A percentile compares a stretch with the other conserved stretches of the same genome.
phyloP scores from a whole-genome alignment of 2,113 vertebrate genomes.

The Dicrurus megarhynchus region DNA sequence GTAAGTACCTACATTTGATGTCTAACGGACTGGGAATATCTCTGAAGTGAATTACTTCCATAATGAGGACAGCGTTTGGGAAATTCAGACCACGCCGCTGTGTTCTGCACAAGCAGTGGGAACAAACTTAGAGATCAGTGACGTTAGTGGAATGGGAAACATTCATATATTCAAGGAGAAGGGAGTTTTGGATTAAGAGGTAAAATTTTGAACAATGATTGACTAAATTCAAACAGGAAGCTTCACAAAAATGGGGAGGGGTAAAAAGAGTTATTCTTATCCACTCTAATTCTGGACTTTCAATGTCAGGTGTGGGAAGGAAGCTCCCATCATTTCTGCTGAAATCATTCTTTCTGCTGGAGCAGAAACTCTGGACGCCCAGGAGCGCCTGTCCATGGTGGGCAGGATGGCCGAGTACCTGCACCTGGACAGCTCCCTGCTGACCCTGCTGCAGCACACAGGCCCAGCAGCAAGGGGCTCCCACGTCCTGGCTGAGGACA shows the following conservation, averaged over 20 bases:
- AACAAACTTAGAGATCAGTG: neutral
- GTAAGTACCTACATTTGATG: neutral
- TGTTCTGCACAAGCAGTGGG: neutral
- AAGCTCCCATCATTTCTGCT: neutral
- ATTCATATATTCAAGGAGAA: neutral
- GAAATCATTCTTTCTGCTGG: constrained; percentile 19
- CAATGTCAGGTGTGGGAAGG: constrained; percentile 20
- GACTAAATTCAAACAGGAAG: neutral
- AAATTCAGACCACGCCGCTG: neutral
- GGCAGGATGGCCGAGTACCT: neutral
- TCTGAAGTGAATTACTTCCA: neutral
- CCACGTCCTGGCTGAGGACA: neutral
- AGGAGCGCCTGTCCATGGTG: neutral
- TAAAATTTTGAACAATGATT: neutral
- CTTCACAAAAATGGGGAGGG: neutral
- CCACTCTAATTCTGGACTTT: neutral
- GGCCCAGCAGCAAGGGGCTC: neutral
- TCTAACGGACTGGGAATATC: neutral
- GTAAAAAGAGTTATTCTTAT: neutral
- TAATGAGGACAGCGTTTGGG: neutral
- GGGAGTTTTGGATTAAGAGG: neutral
- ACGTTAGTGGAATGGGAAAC: neutral
- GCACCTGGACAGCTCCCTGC: neutral
- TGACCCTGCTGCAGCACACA: constrained; percentile 6
- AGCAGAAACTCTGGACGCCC: neutral